A percentile compares a stretch with the other conserved stretches of the same genome.
These are phyloP conservation scores for Ceyx melanurus DNA, from an alignment of 2,113 vertebrate species.

Conservation along the genomic window DNA sequence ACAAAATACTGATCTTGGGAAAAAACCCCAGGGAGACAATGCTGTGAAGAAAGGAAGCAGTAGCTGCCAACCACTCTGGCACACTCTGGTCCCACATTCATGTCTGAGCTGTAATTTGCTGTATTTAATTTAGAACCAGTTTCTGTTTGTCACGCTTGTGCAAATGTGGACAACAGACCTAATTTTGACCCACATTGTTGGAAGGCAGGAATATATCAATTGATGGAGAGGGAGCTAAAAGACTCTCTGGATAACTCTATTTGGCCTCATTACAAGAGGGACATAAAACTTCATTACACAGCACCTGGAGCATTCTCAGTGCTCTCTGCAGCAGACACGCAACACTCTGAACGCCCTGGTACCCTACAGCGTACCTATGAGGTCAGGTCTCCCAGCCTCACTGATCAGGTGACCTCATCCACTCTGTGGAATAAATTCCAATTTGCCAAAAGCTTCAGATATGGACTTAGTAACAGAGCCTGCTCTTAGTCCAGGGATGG, in stretches of 20 bases:
- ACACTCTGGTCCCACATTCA: rapidly evolving
- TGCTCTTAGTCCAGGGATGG: neutral
- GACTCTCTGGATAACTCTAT: neutral
- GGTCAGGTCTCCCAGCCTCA: neutral
- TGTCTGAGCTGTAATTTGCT: neutral
- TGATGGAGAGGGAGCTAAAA: neutral
- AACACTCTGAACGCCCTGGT: rapidly evolving
- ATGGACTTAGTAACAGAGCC: neutral
- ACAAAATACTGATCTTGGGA: neutral
- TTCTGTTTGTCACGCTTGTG: neutral
- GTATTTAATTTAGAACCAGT: neutral
- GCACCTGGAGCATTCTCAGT: neutral
- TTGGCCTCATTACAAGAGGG: neutral
- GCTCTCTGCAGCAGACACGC: neutral
- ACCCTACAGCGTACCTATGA: rapidly evolving
- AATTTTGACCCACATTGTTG: neutral
- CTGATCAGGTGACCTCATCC: neutral
- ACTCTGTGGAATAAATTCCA: neutral
- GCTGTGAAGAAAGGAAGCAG: neutral
- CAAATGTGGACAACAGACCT: neutral
- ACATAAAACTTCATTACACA: rapidly evolving
- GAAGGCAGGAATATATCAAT: neutral
- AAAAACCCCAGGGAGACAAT: neutral
- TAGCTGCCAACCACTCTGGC: neutral
- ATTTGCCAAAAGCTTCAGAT: neutral